These are phyloP conservation scores for Limnephilus rhombicus DNA, from an alignment of 2,888 invertebrate species.

Conservation along the genomic window DNA sequence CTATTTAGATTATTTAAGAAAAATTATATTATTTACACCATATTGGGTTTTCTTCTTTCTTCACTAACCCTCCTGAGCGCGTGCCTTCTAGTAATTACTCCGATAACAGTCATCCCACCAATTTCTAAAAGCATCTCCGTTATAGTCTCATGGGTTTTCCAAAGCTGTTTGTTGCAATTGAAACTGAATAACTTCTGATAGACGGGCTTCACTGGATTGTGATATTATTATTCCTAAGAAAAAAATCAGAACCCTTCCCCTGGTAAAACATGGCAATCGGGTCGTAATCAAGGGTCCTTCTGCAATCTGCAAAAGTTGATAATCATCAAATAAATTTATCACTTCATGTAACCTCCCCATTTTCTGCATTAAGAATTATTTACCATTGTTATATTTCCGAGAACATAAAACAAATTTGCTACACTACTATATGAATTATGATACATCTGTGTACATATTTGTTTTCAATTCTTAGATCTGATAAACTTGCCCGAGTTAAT, in stretches of 20 bases:
- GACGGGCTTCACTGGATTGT: not conserved
- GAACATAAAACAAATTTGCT: not conserved
- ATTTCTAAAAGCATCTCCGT: not conserved
- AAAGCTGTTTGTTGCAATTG: not conserved
- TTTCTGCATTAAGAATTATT: too few species aligned
- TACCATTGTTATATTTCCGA: not conserved
- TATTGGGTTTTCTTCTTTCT: constrained; percentile 16
- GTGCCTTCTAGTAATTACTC: not conserved
- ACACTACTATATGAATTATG: not conserved
- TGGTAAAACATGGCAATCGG: not conserved
- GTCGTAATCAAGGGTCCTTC: not conserved
- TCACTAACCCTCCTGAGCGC: not conserved
- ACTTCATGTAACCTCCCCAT: not conserved
- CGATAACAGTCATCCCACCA: not conserved
- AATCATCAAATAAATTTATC: not conserved
- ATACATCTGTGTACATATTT: not conserved
- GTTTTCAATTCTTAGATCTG: not conserved
- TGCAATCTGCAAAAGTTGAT: not conserved
- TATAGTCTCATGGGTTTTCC: not conserved
- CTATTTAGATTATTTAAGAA: constrained; percentile 49
- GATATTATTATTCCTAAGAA: not conserved
- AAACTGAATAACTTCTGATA: too few species aligned
- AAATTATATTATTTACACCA: constrained; percentile 52
- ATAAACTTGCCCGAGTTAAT: not conserved
- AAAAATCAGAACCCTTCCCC: not conserved